Conservation (phyloP, 2,888 invertebrate genomes). For the Eupithecia tripunctaria region DNA sequence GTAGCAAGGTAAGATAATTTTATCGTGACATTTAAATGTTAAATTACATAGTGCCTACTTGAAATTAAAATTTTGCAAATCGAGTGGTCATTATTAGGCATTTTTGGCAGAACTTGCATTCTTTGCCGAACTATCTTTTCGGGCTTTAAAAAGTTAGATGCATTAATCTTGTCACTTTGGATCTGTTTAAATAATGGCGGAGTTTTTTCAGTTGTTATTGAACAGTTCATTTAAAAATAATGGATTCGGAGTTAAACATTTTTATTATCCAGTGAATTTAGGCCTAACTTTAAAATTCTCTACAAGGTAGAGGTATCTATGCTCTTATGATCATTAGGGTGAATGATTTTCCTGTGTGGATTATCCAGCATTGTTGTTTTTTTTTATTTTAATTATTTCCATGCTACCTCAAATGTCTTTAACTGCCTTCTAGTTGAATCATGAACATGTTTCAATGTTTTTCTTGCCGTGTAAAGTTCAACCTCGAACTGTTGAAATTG, state of each 20-base stretch:
- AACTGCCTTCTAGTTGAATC: not conserved
- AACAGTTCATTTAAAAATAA: not conserved
- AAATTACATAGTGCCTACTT: not conserved
- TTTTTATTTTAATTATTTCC: not conserved
- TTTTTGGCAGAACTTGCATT: not conserved
- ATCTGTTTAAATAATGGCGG: not conserved
- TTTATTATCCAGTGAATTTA: not conserved
- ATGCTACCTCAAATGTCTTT: not conserved
- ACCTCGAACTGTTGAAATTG: not conserved
- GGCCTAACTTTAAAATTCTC: not conserved
- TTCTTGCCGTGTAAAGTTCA: not conserved
- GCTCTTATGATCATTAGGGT: no score
- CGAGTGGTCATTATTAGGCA: not conserved
- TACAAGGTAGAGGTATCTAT: not conserved
- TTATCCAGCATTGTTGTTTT: no score
- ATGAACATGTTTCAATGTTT: no score
- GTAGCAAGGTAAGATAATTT: conserved; percentile 70
- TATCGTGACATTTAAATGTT: not conserved
- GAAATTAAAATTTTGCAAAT: not conserved
- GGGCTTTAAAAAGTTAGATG: not conserved
- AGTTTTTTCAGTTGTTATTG: not conserved
- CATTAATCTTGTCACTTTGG: not conserved
- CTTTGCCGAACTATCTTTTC: not conserved
- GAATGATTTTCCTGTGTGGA: no score
- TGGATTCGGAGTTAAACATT: not conserved